Conservation (phyloP, 2,888 invertebrate species). For the Agrochola litura region DNA sequence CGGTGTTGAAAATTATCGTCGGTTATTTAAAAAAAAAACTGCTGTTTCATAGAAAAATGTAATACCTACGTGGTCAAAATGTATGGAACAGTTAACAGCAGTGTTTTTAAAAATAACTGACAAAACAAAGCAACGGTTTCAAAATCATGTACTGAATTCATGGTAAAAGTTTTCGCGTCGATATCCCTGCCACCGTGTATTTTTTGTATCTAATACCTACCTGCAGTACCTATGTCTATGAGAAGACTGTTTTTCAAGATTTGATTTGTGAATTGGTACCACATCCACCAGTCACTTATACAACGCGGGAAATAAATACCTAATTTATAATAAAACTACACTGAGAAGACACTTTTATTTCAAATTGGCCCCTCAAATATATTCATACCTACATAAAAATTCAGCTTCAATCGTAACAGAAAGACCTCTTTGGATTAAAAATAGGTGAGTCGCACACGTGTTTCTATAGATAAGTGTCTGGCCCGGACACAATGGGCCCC, state of each 20-base stretch:
- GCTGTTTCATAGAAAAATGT: too few species aligned
- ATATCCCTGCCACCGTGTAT: too few species aligned
- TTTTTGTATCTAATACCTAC: neutral
- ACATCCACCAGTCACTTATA: neutral
- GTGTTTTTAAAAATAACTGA: too few species aligned
- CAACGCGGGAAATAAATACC: neutral
- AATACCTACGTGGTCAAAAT: too few species aligned
- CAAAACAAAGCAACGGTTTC: too few species aligned
- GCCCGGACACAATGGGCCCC: slow-evolving; percentile 37
- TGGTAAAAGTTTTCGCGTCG: too few species aligned
- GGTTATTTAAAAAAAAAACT: too few species aligned
- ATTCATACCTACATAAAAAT: neutral
- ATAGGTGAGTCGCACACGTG: slow-evolving; percentile 48
- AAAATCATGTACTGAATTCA: too few species aligned
- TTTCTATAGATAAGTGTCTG: slow-evolving; percentile 44
- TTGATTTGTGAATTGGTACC: neutral
- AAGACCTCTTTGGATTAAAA: slow-evolving; percentile 33
- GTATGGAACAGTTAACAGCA: too few species aligned
- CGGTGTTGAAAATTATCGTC: too few species aligned
- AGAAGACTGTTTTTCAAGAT: neutral
- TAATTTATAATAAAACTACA: too few species aligned
- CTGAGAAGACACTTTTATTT: neutral
- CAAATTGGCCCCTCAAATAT: slow-evolving; percentile 6
- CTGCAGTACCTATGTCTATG: neutral
- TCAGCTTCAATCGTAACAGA: slow-evolving; percentile 9